Evolutionary conservation across 2,797 vertebrate species (phyloP), one percentile per base, ranked within the genome.

Genomic region (Leptodactylus fallax): DNA sequence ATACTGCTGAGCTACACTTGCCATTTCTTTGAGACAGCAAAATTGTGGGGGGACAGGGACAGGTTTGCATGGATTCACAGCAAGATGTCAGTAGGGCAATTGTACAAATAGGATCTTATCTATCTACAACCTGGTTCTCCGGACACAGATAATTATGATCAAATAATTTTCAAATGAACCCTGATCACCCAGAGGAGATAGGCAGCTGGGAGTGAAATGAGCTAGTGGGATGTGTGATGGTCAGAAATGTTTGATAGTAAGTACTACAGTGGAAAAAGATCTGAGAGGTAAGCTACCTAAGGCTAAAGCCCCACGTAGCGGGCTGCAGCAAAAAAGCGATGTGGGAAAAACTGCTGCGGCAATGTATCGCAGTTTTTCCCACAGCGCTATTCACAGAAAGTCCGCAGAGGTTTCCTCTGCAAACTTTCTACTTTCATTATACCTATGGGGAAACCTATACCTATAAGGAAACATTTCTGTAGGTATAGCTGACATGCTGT

Each of bases 1-100:
- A 90, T 89, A 85, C 90, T 86, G 85, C 90, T 90, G 90, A 84
- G 87, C 81, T 89, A 61, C 69, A 83, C 77, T 90, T 84, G 85
- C 85, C 80, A 86, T 87, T 83, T 89, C 80, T 87, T 89, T 89
- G 85, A 88, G 86, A 81, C 71, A 86, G 78, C 78, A 83, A 71
- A 88, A 87, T 81, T 84, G 71, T 80, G 55, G 86, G 63, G 84
- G 84, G 85, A 82, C 79, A 67, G 72, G 79, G 85, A 83, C 74
- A 89, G 45, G 63, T 61, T 83, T 86, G 49, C 77, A 86, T 79
- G 17, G 84, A 90, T 88, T 79, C 79, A 60, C 77, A 86, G 55
- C 63, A 74, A 55, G 83, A 65, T 53, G 86, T 53, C 77, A 36
- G 71, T 63, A 79, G 80, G 61, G 83, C 69, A 79, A 19, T 36